Conservation (phyloP, 2,888 invertebrate genomes). For the Cyclophora albipunctata region DNA sequence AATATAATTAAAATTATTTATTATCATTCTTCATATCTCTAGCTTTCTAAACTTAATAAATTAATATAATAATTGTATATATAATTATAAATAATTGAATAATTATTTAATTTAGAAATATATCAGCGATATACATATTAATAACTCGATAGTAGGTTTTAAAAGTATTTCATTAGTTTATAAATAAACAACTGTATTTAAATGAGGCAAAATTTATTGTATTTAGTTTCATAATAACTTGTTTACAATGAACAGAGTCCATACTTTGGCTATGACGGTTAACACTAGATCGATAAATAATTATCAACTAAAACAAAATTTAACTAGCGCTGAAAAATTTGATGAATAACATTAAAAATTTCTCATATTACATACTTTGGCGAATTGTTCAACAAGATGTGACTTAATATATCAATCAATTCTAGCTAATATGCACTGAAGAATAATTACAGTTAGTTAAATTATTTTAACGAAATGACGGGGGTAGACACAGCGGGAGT, state of each 20-base stretch:
- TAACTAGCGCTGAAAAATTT: constrained; percentile 58
- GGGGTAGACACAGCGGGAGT: no score
- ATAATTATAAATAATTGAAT: constrained; percentile 71
- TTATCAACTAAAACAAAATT: constrained; percentile 41
- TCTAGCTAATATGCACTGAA: constrained; percentile 31
- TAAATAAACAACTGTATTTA: constrained; percentile 55
- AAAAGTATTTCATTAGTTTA: constrained; percentile 36
- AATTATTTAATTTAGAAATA: constrained; percentile 73
- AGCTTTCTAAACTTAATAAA: constrained; percentile 78
- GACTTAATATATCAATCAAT: constrained; percentile 38
- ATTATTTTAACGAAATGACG: constrained; percentile 18
- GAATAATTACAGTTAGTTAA: constrained; percentile 15
- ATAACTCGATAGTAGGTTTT: constrained; percentile 64
- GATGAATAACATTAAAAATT: constrained; percentile 58
- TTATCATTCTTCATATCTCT: constrained; percentile 77
- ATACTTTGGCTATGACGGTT: constrained; percentile 27
- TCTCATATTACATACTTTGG: constrained; percentile 59
- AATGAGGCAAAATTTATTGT: constrained; percentile 71
- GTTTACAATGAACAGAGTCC: constrained; percentile 44
- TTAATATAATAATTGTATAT: constrained; percentile 58
- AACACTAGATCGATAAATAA: constrained; percentile 32
- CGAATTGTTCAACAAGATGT: constrained; percentile 66
- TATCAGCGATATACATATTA: constrained; percentile 69
- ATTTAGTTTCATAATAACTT: constrained; percentile 55
- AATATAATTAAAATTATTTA: constrained; percentile 78